Percentiles rank a stretch among this genome's conserved stretches.
phyloP scores from a whole-genome alignment of 2,888 invertebrate species.

The Hoplodrina blanda region DNA sequence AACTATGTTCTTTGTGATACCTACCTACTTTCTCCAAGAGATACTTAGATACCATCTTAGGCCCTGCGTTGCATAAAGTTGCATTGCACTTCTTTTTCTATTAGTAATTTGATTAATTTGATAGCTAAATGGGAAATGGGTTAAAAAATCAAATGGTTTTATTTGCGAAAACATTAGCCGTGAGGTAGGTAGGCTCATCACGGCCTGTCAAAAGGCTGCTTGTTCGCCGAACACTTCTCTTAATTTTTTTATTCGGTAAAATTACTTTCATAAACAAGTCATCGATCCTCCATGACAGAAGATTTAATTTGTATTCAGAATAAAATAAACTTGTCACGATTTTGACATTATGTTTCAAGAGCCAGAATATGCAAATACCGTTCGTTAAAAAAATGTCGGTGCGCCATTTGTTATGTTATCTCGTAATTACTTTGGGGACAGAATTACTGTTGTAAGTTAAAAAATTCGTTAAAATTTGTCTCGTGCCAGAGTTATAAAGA shows the following conservation, averaged over 20 bases:
- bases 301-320: conserved; percentile 22
- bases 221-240: not conserved
- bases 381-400: conserved; percentile 34
- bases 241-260: not conserved
- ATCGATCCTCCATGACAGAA: conserved; percentile 26
- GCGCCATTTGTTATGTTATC: conserved; percentile 46
- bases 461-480: conserved; percentile 57
- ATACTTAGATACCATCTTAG: no score
- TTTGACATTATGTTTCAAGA: conserved; percentile 15
- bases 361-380: conserved; percentile 47
- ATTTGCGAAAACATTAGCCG: no score
- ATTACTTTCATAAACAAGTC: conserved; percentile 4
- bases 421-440: conserved; percentile 50
- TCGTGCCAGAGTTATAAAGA: conserved; percentile 51
- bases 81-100: not conserved
- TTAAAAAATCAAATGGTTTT: no score
- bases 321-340: conserved; percentile 50
- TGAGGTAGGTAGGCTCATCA: no score
- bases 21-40: no score
- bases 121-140: no score
- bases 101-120: no score
- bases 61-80: no score
- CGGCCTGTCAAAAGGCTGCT: no score
- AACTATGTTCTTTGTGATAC: no score
- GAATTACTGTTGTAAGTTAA: conserved; percentile 39